Evolutionary conservation across 1,140 invertebrate species (phyloP).

Genomic region (Schlechtendalia chinensis): DNA sequence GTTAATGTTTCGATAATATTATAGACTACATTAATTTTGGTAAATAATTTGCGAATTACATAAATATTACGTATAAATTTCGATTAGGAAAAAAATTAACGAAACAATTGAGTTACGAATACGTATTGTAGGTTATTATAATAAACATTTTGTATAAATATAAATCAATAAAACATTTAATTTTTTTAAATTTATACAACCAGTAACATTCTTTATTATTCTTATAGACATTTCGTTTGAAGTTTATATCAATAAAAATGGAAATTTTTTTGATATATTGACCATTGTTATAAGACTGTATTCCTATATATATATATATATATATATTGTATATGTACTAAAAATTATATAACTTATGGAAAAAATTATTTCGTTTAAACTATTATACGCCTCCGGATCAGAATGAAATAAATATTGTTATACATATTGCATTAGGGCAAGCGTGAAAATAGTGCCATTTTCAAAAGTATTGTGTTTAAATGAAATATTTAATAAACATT

Average conservation of each 20-base stretch:
- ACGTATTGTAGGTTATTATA: too few species aligned
- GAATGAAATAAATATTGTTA: slow-evolving; percentile 1
- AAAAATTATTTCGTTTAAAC: slow-evolving; percentile 36
- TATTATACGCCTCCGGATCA: slow-evolving; percentile 34
- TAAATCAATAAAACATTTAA: too few species aligned
- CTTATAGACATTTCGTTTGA: not conserved
- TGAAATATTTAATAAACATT: not conserved
- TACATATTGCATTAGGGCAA: slow-evolving; percentile 20
- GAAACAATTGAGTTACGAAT: not conserved
- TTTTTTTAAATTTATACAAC: not conserved
- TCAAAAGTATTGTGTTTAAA: slow-evolving; percentile 1
- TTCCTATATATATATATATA: not conserved
- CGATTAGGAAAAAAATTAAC: too few species aligned
- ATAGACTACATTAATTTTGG: not conserved
- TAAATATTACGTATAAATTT: slow-evolving; percentile 4
- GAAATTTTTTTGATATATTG: not conserved
- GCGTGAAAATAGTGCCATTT: slow-evolving; percentile 13
- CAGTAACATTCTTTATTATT: not conserved
- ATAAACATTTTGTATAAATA: too few species aligned
- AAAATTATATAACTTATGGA: slow-evolving; percentile 30
- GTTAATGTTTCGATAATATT: slow-evolving; percentile 3
- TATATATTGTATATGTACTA: not conserved
- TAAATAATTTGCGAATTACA: not conserved
- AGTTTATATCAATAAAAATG: not conserved
- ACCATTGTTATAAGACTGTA: not conserved